Evolutionary conservation across 1,140 invertebrate genomes (phyloP), one percentile per base, ranked within the genome.

Genomic region (Asbolus verrucosus): DNA sequence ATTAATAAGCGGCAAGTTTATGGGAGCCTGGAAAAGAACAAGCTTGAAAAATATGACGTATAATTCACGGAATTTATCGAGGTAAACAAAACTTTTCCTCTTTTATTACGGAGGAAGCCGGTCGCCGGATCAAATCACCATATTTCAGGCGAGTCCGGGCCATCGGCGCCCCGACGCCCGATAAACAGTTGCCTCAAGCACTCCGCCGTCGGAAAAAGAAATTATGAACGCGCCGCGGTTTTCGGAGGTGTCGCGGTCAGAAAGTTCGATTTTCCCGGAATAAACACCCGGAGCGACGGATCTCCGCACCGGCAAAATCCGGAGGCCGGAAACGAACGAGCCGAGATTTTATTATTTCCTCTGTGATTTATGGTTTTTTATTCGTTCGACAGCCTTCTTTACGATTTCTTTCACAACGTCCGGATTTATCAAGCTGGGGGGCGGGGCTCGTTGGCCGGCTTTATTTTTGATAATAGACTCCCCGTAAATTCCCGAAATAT

Each of bases 31-130:
- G 43, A 50, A 8, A n/a, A 4, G 33, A 18, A 50, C 43, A 50
- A 50, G 43, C 18, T 50, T 50, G 43, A 50, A 50, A 50, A 50
- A 50, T 50, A 50, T 50, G 43, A 50, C 21, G 43, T 50, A 50
- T 50, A 50, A 50, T 18, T 50, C 19, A 21, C 5, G 18, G 6
- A 11, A 36, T 4, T 5, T 11, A 11, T 5, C 33, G 33, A 50
- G 19, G 43, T 50, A 50, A 50, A 50, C 43, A 50, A 50, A 50
- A 21, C 19, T 50, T 50, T 15, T 18, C 39, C 15, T 2, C 13
- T 11, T n/a, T n/a, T n/a, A n/a, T n/a, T n/a, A n/a, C 13, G 11
- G 3, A 11, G 15, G 39, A 14, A 41, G 15, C 39, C 39, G 39
- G 39, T 41, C 39, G 39, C 13, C 13, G 39, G 39, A 41, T 41